These are phyloP conservation scores for Caenorhabditis sulstoni DNA, from an alignment of 2,888 invertebrate genomes.

Conservation along the genomic window DNA sequence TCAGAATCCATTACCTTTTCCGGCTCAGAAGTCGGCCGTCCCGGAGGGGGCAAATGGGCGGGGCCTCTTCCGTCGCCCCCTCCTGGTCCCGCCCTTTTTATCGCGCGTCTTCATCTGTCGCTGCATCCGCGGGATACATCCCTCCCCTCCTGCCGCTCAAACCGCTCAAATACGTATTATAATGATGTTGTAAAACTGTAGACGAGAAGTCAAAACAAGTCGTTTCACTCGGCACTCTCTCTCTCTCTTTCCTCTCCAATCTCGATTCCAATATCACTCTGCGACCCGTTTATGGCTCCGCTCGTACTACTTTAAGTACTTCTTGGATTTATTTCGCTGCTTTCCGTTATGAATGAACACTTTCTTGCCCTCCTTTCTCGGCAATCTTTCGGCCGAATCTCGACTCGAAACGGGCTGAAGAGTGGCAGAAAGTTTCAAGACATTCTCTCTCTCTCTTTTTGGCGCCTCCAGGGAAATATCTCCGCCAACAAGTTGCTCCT, in stretches of 20 bases:
- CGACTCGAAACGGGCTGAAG: not conserved
- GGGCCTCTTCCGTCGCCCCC: conserved; percentile 4
- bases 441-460: conserved; percentile 5
- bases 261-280: conserved; percentile 5
- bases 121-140: conserved; percentile 5
- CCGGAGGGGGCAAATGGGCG: conserved; percentile 7
- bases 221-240: conserved; percentile 11
- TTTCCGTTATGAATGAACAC: conserved; percentile 36
- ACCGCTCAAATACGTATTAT: conserved; percentile 30
- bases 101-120: conserved; percentile 48
- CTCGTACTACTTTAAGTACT: conserved; percentile 7
- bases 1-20: no score
- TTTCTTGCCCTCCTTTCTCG: conserved; percentile 13
- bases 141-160: not conserved
- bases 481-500: conserved; percentile 35
- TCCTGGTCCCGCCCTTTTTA: conserved; percentile 47
- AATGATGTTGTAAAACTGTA: conserved; percentile 49
- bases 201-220: conserved; percentile 23
- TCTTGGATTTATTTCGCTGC: conserved; percentile 1
- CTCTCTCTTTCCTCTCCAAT: conserved; percentile 1
- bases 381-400: conserved; percentile 9
- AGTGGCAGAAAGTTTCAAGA: conserved; percentile 35
- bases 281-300: conserved; percentile 28
- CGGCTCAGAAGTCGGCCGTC: not conserved
- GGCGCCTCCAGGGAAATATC: conserved; percentile 38